Evolutionary conservation across 1,140 invertebrate species (phyloP).

Genomic region (Drosophila takahashii): DNA sequence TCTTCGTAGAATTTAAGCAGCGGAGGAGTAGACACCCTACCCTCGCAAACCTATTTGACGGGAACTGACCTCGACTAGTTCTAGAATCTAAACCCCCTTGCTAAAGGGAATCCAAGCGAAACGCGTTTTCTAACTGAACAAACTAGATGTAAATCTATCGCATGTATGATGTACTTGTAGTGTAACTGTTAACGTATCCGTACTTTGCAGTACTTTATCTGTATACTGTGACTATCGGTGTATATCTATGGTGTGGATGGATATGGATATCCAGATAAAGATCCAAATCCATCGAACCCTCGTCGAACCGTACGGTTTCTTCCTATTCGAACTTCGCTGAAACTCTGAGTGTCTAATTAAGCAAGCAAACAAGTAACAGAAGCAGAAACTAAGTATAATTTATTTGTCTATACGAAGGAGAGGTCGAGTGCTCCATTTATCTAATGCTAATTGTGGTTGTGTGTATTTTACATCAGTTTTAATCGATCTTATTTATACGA

Average conservation of each 20-base stretch:
- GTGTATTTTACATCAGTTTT: slow-evolving; percentile 69
- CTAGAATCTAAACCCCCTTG: slow-evolving; percentile 10
- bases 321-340: slow-evolving; percentile 76
- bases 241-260: slow-evolving; percentile 29
- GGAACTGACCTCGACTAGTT: slow-evolving; percentile 49
- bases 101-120: slow-evolving; percentile 48
- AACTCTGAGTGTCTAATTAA: slow-evolving; percentile 78
- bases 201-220: slow-evolving; percentile 35
- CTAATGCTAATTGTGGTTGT: slow-evolving; percentile 81
- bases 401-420: slow-evolving; percentile 49
- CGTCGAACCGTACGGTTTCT: slow-evolving; percentile 69
- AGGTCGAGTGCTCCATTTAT: slow-evolving; percentile 53
- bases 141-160: slow-evolving; percentile 68
- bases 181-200: slow-evolving; percentile 32
- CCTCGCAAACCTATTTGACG: slow-evolving; percentile 29
- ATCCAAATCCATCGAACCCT: slow-evolving; percentile 5
- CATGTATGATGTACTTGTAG: slow-evolving; percentile 46
- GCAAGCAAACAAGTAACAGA: slow-evolving; percentile 19
- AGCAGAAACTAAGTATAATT: slow-evolving; percentile 52
- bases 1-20: slow-evolving; percentile 66
- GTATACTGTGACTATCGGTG: slow-evolving; percentile 40
- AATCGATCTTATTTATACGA: slow-evolving; percentile 52
- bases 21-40: slow-evolving; percentile 6
- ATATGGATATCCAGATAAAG: neutral
- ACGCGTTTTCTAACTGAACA: slow-evolving; percentile 75